Evolutionary conservation across 2,888 invertebrate species (phyloP).

Genomic region (Coremacera marginata): DNA sequence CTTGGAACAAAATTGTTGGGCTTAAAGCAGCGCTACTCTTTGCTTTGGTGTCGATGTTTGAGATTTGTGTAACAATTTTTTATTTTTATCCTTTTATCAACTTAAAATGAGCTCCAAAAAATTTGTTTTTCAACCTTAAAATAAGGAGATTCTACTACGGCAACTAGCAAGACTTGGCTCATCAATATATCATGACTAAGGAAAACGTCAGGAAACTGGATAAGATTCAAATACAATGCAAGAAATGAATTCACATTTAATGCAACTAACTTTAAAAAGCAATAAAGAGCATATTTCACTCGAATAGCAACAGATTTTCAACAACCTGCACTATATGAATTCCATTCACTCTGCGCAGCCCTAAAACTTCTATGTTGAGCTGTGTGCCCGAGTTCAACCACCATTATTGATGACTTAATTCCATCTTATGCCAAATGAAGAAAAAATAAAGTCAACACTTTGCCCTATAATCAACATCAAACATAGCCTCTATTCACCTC

Average conservation of each 20-base stretch:
- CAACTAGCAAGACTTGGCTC: background rate
- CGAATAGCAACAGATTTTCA: background rate
- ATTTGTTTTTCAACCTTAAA: background rate
- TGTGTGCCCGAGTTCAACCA: slow-evolving; percentile 49
- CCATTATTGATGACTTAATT: slow-evolving; percentile 64
- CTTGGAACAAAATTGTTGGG: too few relatives aligned
- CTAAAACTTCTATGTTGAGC: background rate
- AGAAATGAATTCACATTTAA: background rate
- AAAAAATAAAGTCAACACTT: background rate
- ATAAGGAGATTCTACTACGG: background rate
- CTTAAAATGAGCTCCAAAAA: background rate
- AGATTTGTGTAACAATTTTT: too few relatives aligned
- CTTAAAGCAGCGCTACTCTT: background rate
- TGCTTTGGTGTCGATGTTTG: too few relatives aligned
- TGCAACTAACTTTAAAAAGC: background rate
- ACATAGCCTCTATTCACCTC: too few relatives aligned
- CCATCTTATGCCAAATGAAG: slow-evolving; percentile 46
- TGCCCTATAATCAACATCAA: background rate
- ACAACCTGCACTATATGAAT: background rate
- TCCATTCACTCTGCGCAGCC: background rate
- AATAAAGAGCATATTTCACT: background rate
- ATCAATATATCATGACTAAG: background rate
- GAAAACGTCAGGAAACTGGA: background rate
- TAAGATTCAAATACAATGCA: too few relatives aligned
- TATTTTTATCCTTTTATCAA: background rate